Evolutionary conservation across 2,888 invertebrate species (phyloP).

Genomic region (Adineta ricciae): DNA sequence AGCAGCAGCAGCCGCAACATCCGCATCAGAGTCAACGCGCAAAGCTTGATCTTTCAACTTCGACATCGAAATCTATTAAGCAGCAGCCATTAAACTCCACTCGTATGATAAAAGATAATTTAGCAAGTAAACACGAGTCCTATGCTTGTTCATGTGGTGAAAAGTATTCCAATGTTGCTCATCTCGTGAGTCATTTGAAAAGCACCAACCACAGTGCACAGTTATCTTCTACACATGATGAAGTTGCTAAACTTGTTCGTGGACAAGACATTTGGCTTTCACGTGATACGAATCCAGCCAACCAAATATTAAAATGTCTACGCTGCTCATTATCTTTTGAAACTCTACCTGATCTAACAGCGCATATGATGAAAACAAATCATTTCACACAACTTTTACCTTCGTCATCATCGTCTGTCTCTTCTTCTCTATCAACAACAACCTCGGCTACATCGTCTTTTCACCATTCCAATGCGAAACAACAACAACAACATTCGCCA

Average conservation of each 20-base stretch:
- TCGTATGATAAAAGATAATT: not conserved
- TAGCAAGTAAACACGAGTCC: not conserved
- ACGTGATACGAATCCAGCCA: slow-evolving; percentile 27
- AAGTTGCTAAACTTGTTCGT: slow-evolving; percentile 28
- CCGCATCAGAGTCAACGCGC: not conserved
- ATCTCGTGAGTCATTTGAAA: slow-evolving; percentile 9
- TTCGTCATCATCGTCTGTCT: not conserved
- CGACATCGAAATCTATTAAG: not conserved
- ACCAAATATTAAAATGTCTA: slow-evolving; percentile 32
- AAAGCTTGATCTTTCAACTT: not conserved
- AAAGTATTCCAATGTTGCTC: not conserved
- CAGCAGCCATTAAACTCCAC: not conserved
- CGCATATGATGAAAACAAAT: slow-evolving; percentile 30
- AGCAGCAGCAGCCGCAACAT: not conserved
- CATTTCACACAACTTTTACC: slow-evolving; percentile 32
- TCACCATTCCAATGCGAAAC: not conserved
- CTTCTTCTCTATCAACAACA: not conserved
- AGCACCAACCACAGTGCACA: slow-evolving; percentile 10
- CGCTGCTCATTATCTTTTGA: slow-evolving; percentile 31
- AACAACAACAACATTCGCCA: not conserved
- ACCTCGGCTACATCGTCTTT: not conserved
- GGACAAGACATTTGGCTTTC: slow-evolving; percentile 33
- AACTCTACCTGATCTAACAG: slow-evolving; percentile 25
- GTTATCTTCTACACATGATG: slow-evolving; percentile 18
- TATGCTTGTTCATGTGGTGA: slow-evolving; percentile 16